phyloP scores from a whole-genome alignment of 2,888 invertebrate genomes.

The Oscheius sp. region DNA sequence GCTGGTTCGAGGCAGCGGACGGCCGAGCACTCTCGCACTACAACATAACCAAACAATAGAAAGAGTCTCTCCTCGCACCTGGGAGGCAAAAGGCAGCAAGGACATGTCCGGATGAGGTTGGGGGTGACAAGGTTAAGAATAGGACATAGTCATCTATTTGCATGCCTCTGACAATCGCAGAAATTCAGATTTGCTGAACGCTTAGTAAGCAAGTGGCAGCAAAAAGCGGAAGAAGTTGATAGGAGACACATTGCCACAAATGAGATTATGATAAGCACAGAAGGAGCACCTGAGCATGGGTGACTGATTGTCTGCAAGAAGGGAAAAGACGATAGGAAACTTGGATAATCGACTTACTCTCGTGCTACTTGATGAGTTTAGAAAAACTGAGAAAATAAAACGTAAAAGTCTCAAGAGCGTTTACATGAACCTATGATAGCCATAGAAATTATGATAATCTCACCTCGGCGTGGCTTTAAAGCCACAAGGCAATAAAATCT shows the following conservation, averaged over 20 bases:
- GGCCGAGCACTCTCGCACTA: constrained; percentile 36
- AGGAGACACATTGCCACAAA: constrained; percentile 15
- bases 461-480: constrained; percentile 4
- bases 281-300: constrained; percentile 12
- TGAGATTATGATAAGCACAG: constrained; percentile 4
- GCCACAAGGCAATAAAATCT: not conserved
- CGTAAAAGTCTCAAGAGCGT: too few species aligned
- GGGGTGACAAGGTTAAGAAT: constrained; percentile 8
- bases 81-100: constrained; percentile 30
- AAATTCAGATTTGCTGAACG: not conserved
- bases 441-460: constrained; percentile 18
- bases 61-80: constrained; percentile 36
- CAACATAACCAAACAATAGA: constrained; percentile 36
- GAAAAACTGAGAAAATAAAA: too few species aligned
- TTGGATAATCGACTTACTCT: too few species aligned
- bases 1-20: constrained; percentile 33
- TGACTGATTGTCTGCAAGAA: too few species aligned
- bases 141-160: constrained; percentile 12
- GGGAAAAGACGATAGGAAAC: too few species aligned
- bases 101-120: constrained; percentile 23
- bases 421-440: too few species aligned
- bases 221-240: constrained; percentile 7
- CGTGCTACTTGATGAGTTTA: too few species aligned
- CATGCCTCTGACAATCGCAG: not conserved
- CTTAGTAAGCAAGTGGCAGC: constrained; percentile 20